Evolutionary conservation across 2,888 invertebrate genomes (phyloP).

Genomic region (Temnothorax unifasciatus): DNA sequence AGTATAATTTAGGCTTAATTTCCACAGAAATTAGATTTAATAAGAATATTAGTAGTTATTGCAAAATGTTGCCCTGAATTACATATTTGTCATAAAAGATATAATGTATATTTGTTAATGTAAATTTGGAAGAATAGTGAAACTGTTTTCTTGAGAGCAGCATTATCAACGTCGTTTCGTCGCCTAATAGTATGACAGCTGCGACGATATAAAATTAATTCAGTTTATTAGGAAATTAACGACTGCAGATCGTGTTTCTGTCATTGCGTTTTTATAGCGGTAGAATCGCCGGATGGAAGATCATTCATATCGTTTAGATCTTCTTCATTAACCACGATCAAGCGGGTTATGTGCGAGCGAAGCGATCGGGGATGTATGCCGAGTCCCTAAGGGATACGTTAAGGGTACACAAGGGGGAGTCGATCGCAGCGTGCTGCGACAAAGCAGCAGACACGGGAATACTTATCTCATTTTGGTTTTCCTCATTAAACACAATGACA

Average conservation of each 20-base stretch:
- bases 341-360: constrained; percentile 48
- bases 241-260: constrained; percentile 57
- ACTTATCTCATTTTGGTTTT: constrained; percentile 77
- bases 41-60: constrained; percentile 1
- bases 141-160: neutral
- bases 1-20: neutral
- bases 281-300: neutral
- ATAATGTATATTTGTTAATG: neutral
- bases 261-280: constrained; percentile 64
- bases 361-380: constrained; percentile 59
- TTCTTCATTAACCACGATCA: constrained; percentile 73
- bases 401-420: constrained; percentile 71
- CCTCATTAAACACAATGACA: constrained; percentile 76
- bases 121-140: neutral
- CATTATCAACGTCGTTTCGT: constrained; percentile 14
- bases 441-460: constrained; percentile 59
- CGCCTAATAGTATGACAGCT: constrained; percentile 34
- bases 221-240: constrained; percentile 56
- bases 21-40: neutral
- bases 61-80: neutral
- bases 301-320: constrained; percentile 74
- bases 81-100: neutral
- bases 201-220: constrained; percentile 45
- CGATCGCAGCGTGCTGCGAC: constrained; percentile 27
- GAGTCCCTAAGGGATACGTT: constrained; percentile 63